Base-by-base conservation (phyloP, 53 echinoderm and acorn worm genomes). In the Echinarachnius parma region DNA sequence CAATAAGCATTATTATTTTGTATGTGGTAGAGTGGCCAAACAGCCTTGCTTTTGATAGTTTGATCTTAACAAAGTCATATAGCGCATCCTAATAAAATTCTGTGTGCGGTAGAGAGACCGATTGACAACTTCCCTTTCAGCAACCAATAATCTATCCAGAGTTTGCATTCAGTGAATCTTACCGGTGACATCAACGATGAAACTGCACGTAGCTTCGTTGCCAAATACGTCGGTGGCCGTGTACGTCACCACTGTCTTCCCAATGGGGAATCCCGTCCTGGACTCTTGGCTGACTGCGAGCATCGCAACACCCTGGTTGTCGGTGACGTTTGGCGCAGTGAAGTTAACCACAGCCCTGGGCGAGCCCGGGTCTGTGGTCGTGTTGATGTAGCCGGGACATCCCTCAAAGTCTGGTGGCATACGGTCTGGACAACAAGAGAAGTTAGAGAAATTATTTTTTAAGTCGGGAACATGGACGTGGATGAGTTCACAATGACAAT, bases 381-480 rank as follows among this genome's bases (percentile, higher is more conserved):
- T 54, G 31, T 23, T 66, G 21, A 72, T 39, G 52, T 60, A 30
- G 14, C 23, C 39, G 13, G 87, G 87, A 35, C 87, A 87, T 34
- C 64, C 77, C 10, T 14, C 30, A 27, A 87, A 78, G 33, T 50
- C 32, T 2, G 87, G 87, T 3, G 82, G 59, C 8, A 62, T 82
- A 21, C 49, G 16, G 31, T 87, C 87, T 87, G 66, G 3, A 50
- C n/a, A n/a, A n/a, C n/a, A n/a, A n/a, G n/a, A n/a, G n/a, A n/a
- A n/a, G n/a, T n/a, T n/a, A n/a, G n/a, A n/a, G n/a, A n/a, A n/a
- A n/a, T n/a, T n/a, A n/a, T n/a, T n/a, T n/a, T n/a, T n/a, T n/a
- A n/a, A n/a, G n/a, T n/a, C n/a, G n/a, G n/a, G n/a, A n/a, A n/a
- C n/a, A n/a, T n/a, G n/a, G n/a, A n/a, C n/a, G n/a, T n/a, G n/a